Evolutionary conservation across 23 tunicate genomes (phyloP), one percentile per base, ranked within the genome.

Genomic region (Halocynthia aurantium): DNA sequence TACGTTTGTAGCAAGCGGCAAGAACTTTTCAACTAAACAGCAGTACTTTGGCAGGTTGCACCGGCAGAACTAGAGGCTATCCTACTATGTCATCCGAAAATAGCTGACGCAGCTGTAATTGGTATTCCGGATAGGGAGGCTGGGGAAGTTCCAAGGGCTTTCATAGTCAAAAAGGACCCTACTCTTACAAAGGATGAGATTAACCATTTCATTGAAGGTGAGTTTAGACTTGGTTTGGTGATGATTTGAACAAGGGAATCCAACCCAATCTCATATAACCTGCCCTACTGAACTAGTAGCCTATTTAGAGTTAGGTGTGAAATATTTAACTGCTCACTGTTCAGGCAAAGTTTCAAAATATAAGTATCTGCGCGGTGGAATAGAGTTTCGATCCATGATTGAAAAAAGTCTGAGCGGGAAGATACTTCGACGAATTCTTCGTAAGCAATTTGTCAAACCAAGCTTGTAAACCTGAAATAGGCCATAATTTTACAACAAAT

Each of bases 131-230:
- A 87, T 80, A 17, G 51, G 21, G 76, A 83, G 21, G 78, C 84
- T 51, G 98, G 98, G n/a, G 95, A 94, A 77, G 84, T 93, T 15
- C 94, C 98, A 7, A 72, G 76, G 67, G 98, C 98, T 56, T 94
- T 84, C 62, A 80, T 94, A 9, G 94, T 94, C 11, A 63, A 60
- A 70, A 69, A 64, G 9, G 82, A 85, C 49, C n/a, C 53, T 5
- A 51, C 77, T 22, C 67, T 92, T n/a, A 82, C 85, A 17, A 82
- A 56, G 15, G 73, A 78, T 40, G 85, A 86, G 5, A 79, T 92
- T 58, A 83, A 87, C 55, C 8, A 77, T 9, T 86, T 78, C 62
- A 20, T 92, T 7, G 70, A 81, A 82, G 82, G 93, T 80, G 50
- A 61, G 67, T 5, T 66, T 15, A 60, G 2, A 4, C n/a, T 15